Base-by-base conservation (phyloP, 2,113 vertebrate species). In the Willisornis vidua region DNA sequence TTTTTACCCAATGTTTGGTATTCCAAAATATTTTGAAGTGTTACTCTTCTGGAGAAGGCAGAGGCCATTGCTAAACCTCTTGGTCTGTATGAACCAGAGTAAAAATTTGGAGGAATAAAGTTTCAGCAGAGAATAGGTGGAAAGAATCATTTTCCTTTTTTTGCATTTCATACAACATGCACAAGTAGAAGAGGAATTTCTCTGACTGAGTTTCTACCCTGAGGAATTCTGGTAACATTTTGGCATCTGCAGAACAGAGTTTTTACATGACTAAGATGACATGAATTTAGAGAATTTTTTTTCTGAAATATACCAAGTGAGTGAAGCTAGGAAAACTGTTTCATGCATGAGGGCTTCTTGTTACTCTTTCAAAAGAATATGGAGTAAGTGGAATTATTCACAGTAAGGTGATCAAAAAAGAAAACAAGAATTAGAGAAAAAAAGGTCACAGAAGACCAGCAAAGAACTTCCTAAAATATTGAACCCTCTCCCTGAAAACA, bases 191-290 rank as follows among this genome's bases (percentile, higher is more conserved):
- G 48, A 75, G 46, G 26, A 74, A 54, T 82, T 89, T 70, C 37
- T 48, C 10, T 54, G 49, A 16, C n/a, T 5, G 3, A 25, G 33
- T 71, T 66, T 87, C 68, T 90, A 86, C 62, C 80, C 45, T 77
- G 31, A 92, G 66, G 70, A 92, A 75, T 85, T 28, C 29, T 26
- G 6, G n/a, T 57, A 70, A 66, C 37, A 37, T 74, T 94, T 92
- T 89, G 52, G 63, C 48, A 55, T 55, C 59, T 70, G 51, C 31
- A 84, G 59, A 77, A 39, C 10, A 22, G 22, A 75, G 72, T 35
- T 63, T 67, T 13, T 54, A 46, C 55, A 61, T 80, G 45, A 35
- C 15, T 88, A 75, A 87, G 46, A 79, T 17, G 41, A 76, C 1
- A 2, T 28, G 49, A 86, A 71, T 22, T 67, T 67, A 37, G 35